Evolutionary conservation across 2,888 invertebrate species (phyloP).

Genomic region (Saturnia pavonia): DNA sequence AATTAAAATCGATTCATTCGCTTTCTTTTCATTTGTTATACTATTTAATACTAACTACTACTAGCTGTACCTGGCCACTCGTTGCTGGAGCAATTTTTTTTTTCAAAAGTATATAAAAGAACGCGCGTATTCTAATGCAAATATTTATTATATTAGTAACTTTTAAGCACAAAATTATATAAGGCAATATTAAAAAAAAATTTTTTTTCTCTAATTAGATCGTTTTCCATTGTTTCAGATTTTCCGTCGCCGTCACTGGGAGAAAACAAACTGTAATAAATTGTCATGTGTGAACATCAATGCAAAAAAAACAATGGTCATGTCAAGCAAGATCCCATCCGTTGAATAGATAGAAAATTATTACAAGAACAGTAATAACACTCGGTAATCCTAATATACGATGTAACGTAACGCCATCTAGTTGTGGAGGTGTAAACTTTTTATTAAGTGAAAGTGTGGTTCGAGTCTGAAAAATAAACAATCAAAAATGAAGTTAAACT

Average conservation of each 20-base stretch:
- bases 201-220: background rate
- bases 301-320: constrained; percentile 53
- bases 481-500: constrained; percentile 81
- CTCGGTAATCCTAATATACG: constrained; percentile 32
- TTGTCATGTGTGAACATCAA: constrained; percentile 32
- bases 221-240: constrained; percentile 58
- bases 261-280: constrained; percentile 44
- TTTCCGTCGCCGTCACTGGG: constrained; percentile 50
- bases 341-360: constrained; percentile 58
- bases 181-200: too few relatives aligned
- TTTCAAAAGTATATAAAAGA: too few relatives aligned
- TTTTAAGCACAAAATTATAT: too few relatives aligned
- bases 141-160: too few relatives aligned
- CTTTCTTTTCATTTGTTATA: background rate
- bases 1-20: background rate
- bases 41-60: background rate
- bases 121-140: background rate
- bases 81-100: too few relatives aligned
- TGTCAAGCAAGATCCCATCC: constrained; percentile 46
- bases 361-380: constrained; percentile 43
- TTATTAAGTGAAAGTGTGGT: constrained; percentile 52
- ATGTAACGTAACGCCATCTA: constrained; percentile 74
- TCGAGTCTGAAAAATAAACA: constrained; percentile 26
- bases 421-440: constrained; percentile 47
- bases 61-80: too few relatives aligned